These are phyloP conservation scores for Lucifuga dentata DNA, from an alignment of 2,113 vertebrate genomes.

Conservation along the genomic window DNA sequence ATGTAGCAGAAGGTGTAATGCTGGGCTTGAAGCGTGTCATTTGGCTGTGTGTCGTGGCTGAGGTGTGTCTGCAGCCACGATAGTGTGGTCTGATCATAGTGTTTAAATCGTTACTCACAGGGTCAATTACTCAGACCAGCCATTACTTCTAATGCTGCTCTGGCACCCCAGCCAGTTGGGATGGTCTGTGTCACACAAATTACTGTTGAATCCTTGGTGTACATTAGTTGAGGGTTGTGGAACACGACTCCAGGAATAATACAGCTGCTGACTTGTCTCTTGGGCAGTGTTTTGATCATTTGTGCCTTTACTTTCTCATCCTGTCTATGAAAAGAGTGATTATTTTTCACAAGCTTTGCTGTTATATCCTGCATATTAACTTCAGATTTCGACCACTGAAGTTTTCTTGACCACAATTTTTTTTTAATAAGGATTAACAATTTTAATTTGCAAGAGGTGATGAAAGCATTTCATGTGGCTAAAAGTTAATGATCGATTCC, in stretches of 20 bases:
- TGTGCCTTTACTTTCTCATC: too few species aligned
- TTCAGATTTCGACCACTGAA: neutral
- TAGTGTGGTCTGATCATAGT: conserved; percentile 75
- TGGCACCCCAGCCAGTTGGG: conserved; percentile 50
- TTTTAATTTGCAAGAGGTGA: neutral
- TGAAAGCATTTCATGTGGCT: neutral
- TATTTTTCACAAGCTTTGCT: too few species aligned
- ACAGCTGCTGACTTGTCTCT: conserved; percentile 15
- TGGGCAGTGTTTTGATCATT: neutral
- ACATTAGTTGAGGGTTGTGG: conserved; percentile 54
- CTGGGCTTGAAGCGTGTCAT: conserved; percentile 58
- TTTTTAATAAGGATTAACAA: neutral
- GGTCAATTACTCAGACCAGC: conserved; percentile 73
- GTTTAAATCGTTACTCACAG: conserved; percentile 75
- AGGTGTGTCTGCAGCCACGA: conserved; percentile 72
- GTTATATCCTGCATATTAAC: too few species aligned
- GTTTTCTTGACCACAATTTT: neutral
- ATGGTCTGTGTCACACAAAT: conserved; percentile 60
- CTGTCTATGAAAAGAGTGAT: neutral
- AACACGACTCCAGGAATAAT: conserved; percentile 33
- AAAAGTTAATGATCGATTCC: neutral
- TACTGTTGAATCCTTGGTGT: conserved; percentile 58
- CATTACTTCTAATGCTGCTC: conserved; percentile 69
- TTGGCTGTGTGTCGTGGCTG: conserved; percentile 54
- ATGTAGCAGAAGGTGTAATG: conserved; percentile 66